phyloP scores from a whole-genome alignment of 1,140 invertebrate genomes.

The Phthorimaea operculella region DNA sequence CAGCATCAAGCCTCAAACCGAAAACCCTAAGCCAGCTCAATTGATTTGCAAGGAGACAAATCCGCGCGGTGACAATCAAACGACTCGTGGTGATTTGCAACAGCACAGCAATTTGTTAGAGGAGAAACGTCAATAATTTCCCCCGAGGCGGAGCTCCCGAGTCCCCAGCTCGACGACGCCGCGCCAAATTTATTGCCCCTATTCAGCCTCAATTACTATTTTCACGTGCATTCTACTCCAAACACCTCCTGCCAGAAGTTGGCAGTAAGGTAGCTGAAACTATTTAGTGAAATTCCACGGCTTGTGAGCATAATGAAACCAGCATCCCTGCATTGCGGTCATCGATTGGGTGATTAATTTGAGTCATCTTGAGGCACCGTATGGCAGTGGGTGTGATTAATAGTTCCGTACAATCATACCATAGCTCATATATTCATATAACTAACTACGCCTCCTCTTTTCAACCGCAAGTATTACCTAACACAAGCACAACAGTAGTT shows the following conservation, averaged over 20 bases:
- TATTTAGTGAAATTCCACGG: neutral
- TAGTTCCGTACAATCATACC: constrained; percentile 10
- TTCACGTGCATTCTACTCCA: neutral
- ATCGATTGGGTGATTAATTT: constrained; percentile 30
- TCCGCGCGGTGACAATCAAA: neutral
- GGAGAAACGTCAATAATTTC: constrained; percentile 51
- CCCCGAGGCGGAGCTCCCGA: constrained; percentile 27
- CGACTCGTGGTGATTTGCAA: constrained; percentile 17
- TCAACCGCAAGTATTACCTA: neutral
- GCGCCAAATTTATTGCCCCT: constrained; percentile 32
- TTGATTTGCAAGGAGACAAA: constrained; percentile 4
- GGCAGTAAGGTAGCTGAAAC: no score
- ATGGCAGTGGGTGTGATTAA: constrained; percentile 29
- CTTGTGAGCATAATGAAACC: no score
- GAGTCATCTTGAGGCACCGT: constrained; percentile 37
- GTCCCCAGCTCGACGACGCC: neutral
- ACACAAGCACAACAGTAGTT: neutral
- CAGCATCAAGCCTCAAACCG: neutral
- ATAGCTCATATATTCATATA: neutral
- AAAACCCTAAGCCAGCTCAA: neutral
- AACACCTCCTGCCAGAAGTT: neutral
- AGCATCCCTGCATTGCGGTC: neutral
- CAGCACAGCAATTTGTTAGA: constrained; percentile 34
- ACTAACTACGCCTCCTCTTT: neutral
- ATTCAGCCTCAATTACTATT: constrained; percentile 30